Evolutionary conservation across 2,113 vertebrate genomes (phyloP).

Genomic region (Callopanchax toddi): DNA sequence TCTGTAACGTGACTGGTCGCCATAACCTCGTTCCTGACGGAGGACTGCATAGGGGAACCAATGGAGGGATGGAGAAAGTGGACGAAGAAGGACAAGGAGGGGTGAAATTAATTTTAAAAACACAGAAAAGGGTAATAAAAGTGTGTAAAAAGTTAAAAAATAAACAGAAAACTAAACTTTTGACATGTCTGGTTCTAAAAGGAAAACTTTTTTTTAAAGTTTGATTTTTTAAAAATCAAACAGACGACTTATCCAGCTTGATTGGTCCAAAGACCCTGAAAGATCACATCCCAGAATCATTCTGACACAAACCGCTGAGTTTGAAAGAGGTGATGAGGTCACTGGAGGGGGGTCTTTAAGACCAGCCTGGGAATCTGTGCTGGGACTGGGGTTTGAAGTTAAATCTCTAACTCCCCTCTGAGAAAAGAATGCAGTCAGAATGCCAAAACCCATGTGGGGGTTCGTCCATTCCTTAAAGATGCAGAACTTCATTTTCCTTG

Average conservation of each 20-base stretch:
- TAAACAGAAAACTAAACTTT: neutral
- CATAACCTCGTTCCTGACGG: conserved; percentile 99
- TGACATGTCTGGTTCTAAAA: neutral
- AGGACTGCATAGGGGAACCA: conserved; percentile 84
- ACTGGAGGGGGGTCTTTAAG: conserved; percentile 65
- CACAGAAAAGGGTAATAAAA: neutral
- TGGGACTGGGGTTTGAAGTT: conserved; percentile 50
- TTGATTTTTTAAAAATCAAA: neutral
- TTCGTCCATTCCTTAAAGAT: conserved; percentile 54
- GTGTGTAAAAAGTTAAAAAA: no score
- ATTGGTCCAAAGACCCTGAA: conserved; percentile 18
- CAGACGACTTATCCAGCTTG: neutral
- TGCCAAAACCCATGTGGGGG: conserved; percentile 59
- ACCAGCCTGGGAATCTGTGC: conserved; percentile 67
- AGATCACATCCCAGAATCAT: conserved; percentile 32
- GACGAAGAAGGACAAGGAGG: conserved; percentile 6
- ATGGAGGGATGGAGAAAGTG: conserved; percentile 56
- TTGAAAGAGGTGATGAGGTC: conserved; percentile 69
- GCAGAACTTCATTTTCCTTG: conserved; percentile 34
- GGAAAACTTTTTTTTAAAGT: neutral
- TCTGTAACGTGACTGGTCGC: conserved; percentile 99
- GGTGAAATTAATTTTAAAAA: neutral
- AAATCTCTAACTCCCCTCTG: conserved; percentile 47
- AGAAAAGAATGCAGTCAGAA: conserved; percentile 59
- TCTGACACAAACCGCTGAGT: conserved; percentile 36